A percentile compares a stretch with the other conserved stretches of the same genome.
phyloP scores from a whole-genome alignment of 2,888 invertebrate species.

The Plagodis dolabraria region DNA sequence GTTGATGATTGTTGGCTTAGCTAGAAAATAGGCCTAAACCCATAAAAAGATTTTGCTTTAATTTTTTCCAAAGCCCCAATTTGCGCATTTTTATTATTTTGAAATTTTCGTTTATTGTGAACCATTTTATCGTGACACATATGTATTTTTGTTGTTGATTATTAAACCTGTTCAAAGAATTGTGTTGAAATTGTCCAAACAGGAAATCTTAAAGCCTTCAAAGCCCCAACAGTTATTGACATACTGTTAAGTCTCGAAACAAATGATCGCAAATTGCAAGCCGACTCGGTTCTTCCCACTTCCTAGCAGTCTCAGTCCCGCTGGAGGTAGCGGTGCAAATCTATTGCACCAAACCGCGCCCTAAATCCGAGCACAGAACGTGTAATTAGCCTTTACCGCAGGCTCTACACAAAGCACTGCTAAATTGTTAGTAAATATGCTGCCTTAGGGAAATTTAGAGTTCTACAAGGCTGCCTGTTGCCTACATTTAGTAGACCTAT shows the following conservation, averaged over 20 bases:
- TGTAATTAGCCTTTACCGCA: slow-evolving; percentile 51
- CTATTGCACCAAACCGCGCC: slow-evolving; percentile 54
- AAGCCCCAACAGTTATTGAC: no score
- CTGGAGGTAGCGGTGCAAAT: slow-evolving; percentile 61
- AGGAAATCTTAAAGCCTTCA: no score
- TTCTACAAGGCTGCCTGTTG: neutral
- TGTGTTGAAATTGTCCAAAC: no score
- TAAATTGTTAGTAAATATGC: slow-evolving; percentile 30
- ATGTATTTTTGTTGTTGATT: no score
- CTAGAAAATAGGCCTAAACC: no score
- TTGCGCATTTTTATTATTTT: no score
- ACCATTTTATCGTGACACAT: no score
- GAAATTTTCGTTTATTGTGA: no score
- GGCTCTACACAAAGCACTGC: slow-evolving; percentile 33
- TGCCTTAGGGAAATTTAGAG: slow-evolving; percentile 14
- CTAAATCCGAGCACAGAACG: slow-evolving; percentile 64
- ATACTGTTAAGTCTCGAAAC: slow-evolving; percentile 1
- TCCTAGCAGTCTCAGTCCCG: slow-evolving; percentile 23
- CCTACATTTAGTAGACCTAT: neutral
- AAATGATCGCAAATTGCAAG: slow-evolving; percentile 42
- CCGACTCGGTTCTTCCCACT: slow-evolving; percentile 49
- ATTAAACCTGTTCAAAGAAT: no score
- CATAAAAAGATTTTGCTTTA: no score
- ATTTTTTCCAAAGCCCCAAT: no score
- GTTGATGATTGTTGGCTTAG: no score